Evolutionary conservation across 2,113 vertebrate genomes (phyloP).

Genomic region (Urocynchramus pylzowi): DNA sequence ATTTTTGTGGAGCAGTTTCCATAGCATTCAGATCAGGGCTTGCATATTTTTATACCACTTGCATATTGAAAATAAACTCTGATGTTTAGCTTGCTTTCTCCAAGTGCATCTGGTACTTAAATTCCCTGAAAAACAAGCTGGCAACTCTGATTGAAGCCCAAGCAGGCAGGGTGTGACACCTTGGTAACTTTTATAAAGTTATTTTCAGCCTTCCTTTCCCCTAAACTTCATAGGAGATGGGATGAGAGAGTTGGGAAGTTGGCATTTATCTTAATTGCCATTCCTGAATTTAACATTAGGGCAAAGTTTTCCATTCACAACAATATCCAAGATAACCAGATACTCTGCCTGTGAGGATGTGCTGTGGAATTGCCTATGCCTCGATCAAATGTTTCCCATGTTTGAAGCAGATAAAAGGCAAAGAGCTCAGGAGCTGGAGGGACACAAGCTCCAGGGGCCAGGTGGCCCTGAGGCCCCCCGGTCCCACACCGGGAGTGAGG

Average conservation of each 20-base stretch:
- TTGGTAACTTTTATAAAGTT: slow-evolving; percentile 34
- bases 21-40: slow-evolving; percentile 62
- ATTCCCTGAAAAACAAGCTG: slow-evolving; percentile 51
- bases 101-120: slow-evolving; percentile 51
- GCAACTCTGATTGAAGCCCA: background rate
- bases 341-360: background rate
- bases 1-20: slow-evolving; percentile 77
- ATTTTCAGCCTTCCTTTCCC: slow-evolving; percentile 28
- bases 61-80: slow-evolving; percentile 73
- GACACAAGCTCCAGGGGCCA: background rate
- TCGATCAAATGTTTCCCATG: background rate
- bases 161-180: slow-evolving; percentile 5
- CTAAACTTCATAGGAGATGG: background rate
- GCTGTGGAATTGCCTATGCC: background rate
- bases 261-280: slow-evolving; percentile 7
- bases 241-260: slow-evolving; percentile 3
- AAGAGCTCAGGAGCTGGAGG: background rate
- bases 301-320: slow-evolving; percentile 11
- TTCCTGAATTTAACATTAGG: background rate
- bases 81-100: slow-evolving; percentile 64
- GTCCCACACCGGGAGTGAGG: rapidly evolving
- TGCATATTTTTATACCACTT: slow-evolving; percentile 71
- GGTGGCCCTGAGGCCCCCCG: rapidly evolving
- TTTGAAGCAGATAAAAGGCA: background rate
- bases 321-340: background rate